Base-by-base conservation (phyloP, 2,113 vertebrate species). In the Numida meleagris region DNA sequence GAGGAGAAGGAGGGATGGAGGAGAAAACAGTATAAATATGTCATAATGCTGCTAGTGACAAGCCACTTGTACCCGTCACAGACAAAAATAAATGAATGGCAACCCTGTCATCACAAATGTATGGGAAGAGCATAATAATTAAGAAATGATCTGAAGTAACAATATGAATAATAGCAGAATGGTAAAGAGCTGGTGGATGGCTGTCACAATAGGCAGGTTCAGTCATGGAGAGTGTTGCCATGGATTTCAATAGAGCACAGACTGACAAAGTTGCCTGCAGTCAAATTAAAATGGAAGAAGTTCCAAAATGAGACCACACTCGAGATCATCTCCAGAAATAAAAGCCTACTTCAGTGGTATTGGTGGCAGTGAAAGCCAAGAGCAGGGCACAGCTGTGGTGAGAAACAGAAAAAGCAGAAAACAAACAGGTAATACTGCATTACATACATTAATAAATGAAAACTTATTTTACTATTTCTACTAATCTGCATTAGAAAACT, bases 221-320 rank as follows among this genome's bases (percentile, higher is more conserved):
- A n/a, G 43, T 51, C 58, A 59, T 0, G 0, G 25, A 45, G 50
- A 81, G 19, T 0, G 2, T 87, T 95, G 46, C 61, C 61, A 75
- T 78, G 76, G 86, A 71, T 92, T 94, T 92, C 83, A 89, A 33
- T 15, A 29, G 29, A 43, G n/a, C 77, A n/a, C 50, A 89, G 43
- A 14, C 57, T 90, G 81, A 58, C 25, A 71, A 67, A 90, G 45
- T 73, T 92, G 27, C 57, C 50, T 84, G 42, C 51, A 65, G 77
- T 74, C 31, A 78, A 71, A 72, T 81, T 63, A 65, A 88, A 92
- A 89, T 46, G 57, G 70, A 84, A 84, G 0, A 90, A 61, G 58
- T 87, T 87, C 46, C 46, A 59, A 82, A 72, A 72, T 63, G 48
- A 94, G 46, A 57, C 12, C n/a, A 24, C 14, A 6, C 13, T 46